These are phyloP conservation scores for Bombus pascuorum DNA, from an alignment of 1,140 invertebrate genomes.

Conservation along the genomic window DNA sequence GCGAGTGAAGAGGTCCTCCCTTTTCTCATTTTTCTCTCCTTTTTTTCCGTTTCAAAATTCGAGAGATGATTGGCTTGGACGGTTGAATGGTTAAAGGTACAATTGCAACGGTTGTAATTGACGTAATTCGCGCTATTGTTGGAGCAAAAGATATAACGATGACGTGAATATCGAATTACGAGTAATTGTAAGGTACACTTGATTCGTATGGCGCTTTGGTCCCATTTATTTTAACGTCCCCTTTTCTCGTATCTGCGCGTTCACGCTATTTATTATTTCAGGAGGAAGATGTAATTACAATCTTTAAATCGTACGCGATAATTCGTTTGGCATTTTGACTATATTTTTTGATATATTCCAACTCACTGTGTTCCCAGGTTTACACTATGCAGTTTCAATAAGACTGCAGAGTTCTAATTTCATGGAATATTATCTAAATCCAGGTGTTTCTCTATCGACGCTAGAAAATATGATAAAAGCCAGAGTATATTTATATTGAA, in stretches of 20 bases:
- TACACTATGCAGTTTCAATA: too few species aligned
- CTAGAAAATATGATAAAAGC: not conserved
- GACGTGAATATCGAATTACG: not conserved
- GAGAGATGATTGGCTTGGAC: not conserved
- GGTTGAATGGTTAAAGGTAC: not conserved
- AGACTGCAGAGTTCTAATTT: too few species aligned
- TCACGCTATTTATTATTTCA: not conserved
- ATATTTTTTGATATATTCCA: too few species aligned
- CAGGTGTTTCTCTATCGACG: too few species aligned
- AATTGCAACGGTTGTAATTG: not conserved
- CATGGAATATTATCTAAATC: too few species aligned
- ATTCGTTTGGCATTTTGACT: not conserved
- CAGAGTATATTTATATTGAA: not conserved
- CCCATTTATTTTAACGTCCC: not conserved
- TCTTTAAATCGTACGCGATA: not conserved
- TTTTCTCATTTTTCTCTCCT: not conserved
- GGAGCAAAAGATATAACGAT: not conserved
- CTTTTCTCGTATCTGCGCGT: too few species aligned
- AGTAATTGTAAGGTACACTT: not conserved
- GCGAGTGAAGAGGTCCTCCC: not conserved
- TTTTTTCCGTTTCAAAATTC: not conserved
- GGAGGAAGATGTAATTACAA: rapidly evolving
- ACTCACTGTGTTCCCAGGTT: too few species aligned
- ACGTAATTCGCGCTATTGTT: slow-evolving; percentile 1
- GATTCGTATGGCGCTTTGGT: not conserved